phyloP scores from a whole-genome alignment of 2,888 invertebrate genomes.

The Caenorhabditis becei region DNA sequence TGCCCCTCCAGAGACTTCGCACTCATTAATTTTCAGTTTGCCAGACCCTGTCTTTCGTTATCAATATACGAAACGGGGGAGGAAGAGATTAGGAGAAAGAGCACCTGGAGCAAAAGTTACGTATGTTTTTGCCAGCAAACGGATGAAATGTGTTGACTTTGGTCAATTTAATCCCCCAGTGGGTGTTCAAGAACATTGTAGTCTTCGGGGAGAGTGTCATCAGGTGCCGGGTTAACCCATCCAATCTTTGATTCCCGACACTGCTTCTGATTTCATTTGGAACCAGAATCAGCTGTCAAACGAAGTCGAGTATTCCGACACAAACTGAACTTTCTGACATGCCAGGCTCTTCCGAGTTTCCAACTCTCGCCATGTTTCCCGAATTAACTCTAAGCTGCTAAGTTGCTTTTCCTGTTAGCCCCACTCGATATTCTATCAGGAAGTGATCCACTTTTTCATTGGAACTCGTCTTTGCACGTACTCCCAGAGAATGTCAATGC shows the following conservation, averaged over 20 bases:
- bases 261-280: not conserved
- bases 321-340: no score
- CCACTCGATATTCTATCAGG: not conserved
- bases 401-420: not conserved
- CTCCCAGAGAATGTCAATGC: constrained; percentile 25
- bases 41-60: not conserved
- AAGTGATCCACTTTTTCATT: not conserved
- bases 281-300: not conserved
- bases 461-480: constrained; percentile 2
- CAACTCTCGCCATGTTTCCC: no score
- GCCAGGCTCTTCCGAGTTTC: no score
- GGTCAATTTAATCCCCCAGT: not conserved
- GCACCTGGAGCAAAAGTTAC: constrained; percentile 1
- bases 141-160: not conserved
- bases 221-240: not conserved
- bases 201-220: not conserved
- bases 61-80: not conserved
- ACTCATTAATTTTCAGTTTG: not conserved
- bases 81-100: not conserved
- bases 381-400: no score
- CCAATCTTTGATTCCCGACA: not conserved
- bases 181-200: not conserved
- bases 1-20: no score
- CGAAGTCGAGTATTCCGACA: no score
- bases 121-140: not conserved